Conservation (phyloP, 2,888 invertebrate species). For the Lasioglossum morio region DNA sequence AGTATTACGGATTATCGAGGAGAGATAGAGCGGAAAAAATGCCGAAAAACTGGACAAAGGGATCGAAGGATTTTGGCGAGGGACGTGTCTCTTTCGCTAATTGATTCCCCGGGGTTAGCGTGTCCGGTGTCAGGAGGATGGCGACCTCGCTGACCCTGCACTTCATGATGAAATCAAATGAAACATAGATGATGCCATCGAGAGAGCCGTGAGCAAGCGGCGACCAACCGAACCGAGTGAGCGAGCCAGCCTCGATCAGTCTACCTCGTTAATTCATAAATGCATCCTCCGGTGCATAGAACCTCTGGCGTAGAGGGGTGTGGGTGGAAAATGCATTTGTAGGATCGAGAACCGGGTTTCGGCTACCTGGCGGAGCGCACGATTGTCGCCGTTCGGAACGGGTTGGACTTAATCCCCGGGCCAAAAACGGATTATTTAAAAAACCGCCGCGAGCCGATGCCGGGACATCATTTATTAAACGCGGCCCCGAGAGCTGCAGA, state of each 20-base stretch:
- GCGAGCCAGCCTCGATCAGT: slow-evolving; percentile 62
- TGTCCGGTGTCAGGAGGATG: slow-evolving; percentile 64
- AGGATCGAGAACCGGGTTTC: slow-evolving; percentile 37
- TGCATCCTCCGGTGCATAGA: slow-evolving; percentile 67
- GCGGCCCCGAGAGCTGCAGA: slow-evolving; percentile 9
- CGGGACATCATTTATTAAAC: slow-evolving; percentile 44
- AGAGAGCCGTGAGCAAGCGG: slow-evolving; percentile 30
- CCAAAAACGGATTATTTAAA: slow-evolving; percentile 51
- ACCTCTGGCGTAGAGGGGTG: slow-evolving; percentile 42
- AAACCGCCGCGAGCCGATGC: slow-evolving; percentile 14
- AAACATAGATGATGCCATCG: slow-evolving; percentile 82
- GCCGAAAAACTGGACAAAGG: slow-evolving; percentile 67
- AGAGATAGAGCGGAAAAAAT: slow-evolving; percentile 54
- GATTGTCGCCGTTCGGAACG: slow-evolving; percentile 46
- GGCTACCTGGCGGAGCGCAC: slow-evolving; percentile 53
- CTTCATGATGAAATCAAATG: slow-evolving; percentile 79
- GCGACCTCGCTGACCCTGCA: slow-evolving; percentile 66
- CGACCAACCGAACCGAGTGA: neutral
- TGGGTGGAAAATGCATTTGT: slow-evolving; percentile 71
- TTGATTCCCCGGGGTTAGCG: slow-evolving; percentile 67
- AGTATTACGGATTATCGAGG: slow-evolving; percentile 81
- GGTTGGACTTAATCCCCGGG: slow-evolving; percentile 40
- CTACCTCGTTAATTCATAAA: slow-evolving; percentile 80
- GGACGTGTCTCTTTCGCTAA: slow-evolving; percentile 73
- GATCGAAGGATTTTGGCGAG: slow-evolving; percentile 69